Percentiles rank a stretch among this genome's conserved stretches.
phyloP scores from a whole-genome alignment of 2,113 vertebrate genomes.

The Rhipidura dahli region DNA sequence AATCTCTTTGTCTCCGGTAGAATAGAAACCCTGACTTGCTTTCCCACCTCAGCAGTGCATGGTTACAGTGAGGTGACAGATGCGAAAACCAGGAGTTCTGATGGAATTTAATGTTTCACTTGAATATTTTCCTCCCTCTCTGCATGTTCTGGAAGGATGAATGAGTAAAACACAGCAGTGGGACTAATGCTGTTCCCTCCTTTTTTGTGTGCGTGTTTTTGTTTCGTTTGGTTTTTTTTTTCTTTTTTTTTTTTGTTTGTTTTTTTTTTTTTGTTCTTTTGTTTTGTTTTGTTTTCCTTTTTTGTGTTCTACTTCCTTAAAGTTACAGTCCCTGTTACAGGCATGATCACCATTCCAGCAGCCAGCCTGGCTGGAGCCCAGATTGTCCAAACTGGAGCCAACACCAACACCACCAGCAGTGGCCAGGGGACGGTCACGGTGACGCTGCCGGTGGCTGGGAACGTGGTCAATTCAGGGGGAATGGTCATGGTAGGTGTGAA shows the following conservation, averaged over 20 bases:
- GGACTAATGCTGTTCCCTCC: conserved; percentile 78
- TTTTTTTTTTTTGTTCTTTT: background rate
- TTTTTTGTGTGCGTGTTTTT: conserved; percentile 74
- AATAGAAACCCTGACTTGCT: background rate
- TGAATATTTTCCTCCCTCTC: background rate
- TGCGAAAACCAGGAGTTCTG: background rate
- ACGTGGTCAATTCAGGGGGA: conserved; percentile 95
- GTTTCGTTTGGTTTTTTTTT: background rate
- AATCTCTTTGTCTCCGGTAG: background rate
- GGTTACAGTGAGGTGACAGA: background rate
- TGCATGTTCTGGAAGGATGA: conserved; percentile 17
- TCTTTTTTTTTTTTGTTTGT: background rate
- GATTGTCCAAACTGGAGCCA: conserved; percentile 93
- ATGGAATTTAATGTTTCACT: background rate
- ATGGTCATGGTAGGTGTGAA: conserved; percentile 96
- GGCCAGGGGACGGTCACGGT: conserved; percentile 97
- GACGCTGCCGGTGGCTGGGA: conserved; percentile 94
- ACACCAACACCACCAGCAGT: conserved; percentile 94
- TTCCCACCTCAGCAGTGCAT: rapidly evolving
- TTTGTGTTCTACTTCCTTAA: conserved; percentile 75
- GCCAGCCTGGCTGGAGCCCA: conserved; percentile 94
- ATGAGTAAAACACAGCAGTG: conserved; percentile 57
- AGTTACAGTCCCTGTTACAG: conserved; percentile 87
- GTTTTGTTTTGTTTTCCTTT: background rate
- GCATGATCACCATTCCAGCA: conserved; percentile 99